Conservation (phyloP, 2,888 invertebrate species). For the Apomyelois bistriatella region DNA sequence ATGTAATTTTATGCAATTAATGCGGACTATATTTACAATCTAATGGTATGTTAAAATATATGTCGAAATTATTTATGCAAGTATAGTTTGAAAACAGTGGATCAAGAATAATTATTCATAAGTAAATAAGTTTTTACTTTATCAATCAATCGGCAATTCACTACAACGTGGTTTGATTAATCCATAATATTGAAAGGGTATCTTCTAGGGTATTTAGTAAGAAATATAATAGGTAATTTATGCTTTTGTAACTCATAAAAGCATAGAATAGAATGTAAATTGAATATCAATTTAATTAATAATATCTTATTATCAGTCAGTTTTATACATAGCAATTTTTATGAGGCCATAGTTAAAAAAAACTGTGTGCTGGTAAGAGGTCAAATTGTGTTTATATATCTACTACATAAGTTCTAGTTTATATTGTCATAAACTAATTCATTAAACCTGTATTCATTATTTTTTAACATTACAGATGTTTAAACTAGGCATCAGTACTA, state of each 20-base stretch:
- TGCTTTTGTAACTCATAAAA: too few species aligned
- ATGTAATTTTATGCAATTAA: slow-evolving; percentile 28
- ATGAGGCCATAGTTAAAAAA: too few species aligned
- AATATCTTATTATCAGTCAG: too few species aligned
- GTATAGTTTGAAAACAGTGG: not conserved
- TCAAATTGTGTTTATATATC: too few species aligned
- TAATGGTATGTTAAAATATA: not conserved
- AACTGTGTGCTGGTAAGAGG: too few species aligned
- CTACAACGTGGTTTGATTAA: not conserved
- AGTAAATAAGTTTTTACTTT: not conserved
- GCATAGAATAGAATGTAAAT: too few species aligned
- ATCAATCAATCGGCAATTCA: not conserved
- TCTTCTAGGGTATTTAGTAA: not conserved
- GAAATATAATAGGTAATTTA: not conserved
- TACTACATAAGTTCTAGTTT: too few species aligned
- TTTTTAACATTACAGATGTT: slow-evolving; percentile 52
- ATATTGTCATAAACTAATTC: too few species aligned
- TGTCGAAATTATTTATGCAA: too few species aligned
- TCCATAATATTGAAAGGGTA: not conserved
- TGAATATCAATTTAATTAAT: too few species aligned
- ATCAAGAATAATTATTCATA: slow-evolving; percentile 8
- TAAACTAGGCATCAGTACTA: slow-evolving; percentile 45
- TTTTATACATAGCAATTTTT: too few species aligned
- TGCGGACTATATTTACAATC: not conserved
- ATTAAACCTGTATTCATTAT: not conserved